phyloP scores from a whole-genome alignment of 2,797 vertebrate genomes.

The Muraenolepis orangiensis region DNA sequence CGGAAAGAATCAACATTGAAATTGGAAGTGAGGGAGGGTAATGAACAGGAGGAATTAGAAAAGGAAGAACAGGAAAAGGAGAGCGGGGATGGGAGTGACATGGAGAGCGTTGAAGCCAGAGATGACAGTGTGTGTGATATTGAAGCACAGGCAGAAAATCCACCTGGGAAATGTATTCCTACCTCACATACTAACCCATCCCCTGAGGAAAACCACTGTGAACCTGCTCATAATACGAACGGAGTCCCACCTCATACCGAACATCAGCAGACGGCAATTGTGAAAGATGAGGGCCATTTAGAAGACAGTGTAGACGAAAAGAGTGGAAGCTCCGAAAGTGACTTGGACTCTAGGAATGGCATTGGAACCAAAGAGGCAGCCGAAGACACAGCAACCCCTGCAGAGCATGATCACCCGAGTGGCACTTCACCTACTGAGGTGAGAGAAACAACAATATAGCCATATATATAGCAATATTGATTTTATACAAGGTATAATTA shows the following conservation, averaged over 20 bases:
- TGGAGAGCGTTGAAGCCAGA: background rate
- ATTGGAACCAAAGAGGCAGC: background rate
- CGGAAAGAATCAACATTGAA: background rate
- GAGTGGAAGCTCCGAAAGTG: background rate
- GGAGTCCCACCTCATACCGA: background rate
- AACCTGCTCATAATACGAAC: background rate
- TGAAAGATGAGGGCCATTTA: background rate
- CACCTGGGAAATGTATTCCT: background rate
- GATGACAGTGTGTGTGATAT: background rate
- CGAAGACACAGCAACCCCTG: background rate
- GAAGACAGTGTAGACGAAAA: background rate
- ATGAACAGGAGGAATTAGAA: background rate
- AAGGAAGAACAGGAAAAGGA: no score
- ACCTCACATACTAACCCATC: no score
- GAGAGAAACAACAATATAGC: slow-evolving; percentile 14
- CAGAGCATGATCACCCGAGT: background rate
- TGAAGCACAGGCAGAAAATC: slow-evolving; percentile 5
- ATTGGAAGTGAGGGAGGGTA: background rate
- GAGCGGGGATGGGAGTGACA: background rate
- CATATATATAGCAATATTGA: no score
- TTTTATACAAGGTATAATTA: background rate
- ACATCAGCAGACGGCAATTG: background rate
- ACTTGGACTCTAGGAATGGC: background rate
- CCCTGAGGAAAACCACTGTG: background rate
- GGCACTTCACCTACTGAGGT: slow-evolving; percentile 32